These are phyloP conservation scores for Linepithema humile DNA, from an alignment of 1,140 invertebrate genomes.

Conservation along the genomic window DNA sequence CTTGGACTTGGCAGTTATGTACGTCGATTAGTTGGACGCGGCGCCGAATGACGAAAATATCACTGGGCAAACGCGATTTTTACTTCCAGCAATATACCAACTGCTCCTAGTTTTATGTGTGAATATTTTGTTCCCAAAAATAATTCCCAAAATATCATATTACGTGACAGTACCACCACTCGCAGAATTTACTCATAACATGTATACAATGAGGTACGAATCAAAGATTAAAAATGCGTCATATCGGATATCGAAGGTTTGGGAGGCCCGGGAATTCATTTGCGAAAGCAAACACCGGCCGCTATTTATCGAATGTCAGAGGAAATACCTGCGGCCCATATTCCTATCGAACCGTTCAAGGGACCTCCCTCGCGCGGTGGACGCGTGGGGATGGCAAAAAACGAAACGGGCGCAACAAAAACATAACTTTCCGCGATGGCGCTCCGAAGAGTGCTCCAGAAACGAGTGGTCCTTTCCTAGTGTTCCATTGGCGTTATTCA, in stretches of 20 bases:
- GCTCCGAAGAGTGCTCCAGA: slow-evolving; percentile 70
- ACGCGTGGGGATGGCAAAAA: slow-evolving; percentile 51
- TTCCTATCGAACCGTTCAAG: slow-evolving; percentile 68
- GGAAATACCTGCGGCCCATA: slow-evolving; percentile 71
- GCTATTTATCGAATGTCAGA: slow-evolving; percentile 72
- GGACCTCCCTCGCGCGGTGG: slow-evolving; percentile 46
- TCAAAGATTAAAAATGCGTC: background rate
- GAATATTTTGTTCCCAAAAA: background rate
- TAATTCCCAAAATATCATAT: background rate
- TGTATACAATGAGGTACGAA: background rate
- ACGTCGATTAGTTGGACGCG: background rate
- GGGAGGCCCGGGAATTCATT: slow-evolving; percentile 64
- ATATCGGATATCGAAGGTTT: background rate
- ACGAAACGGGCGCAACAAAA: slow-evolving; percentile 73
- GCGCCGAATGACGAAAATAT: background rate
- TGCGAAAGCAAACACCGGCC: slow-evolving; percentile 67
- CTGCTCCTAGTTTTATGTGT: background rate
- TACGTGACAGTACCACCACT: background rate
- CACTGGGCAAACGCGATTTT: background rate
- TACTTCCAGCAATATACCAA: background rate
- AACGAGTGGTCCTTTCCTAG: slow-evolving; percentile 72
- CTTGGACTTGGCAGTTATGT: background rate
- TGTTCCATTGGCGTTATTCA: slow-evolving; percentile 71
- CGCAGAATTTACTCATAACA: background rate
- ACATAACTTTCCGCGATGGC: slow-evolving; percentile 72